A percentile compares a stretch with the other conserved stretches of the same genome.
Conservation (phyloP, 35 echinoderm and acorn worm genomes). For the Anneissia japonica region DNA sequence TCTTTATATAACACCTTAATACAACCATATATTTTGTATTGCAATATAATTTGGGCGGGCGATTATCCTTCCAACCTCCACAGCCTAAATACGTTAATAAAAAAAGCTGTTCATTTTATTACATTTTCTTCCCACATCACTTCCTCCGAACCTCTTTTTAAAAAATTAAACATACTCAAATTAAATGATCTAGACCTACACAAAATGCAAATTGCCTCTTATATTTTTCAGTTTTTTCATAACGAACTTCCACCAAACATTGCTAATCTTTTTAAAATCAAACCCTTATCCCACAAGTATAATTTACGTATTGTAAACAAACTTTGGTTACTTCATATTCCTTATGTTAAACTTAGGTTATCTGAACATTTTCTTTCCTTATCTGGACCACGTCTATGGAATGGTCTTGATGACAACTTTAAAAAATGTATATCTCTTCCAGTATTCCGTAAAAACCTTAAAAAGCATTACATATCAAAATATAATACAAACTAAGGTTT, state of each 20-base stretch:
- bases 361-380: not conserved
- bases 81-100: not conserved
- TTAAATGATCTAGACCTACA: not conserved
- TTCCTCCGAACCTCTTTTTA: not conserved
- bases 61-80: not conserved
- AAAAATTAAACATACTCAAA: not conserved
- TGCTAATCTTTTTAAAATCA: no score
- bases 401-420: not conserved
- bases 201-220: not conserved
- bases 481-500: no score
- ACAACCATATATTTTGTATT: not conserved
- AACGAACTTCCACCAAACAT: no score
- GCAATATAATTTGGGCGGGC: not conserved
- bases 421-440: no score
- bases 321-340: no score
- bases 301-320: no score
- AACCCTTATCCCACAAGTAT: no score
- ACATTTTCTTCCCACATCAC: not conserved
- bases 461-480: no score
- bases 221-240: no score
- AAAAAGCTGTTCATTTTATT: not conserved
- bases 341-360: not conserved
- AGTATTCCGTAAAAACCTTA: no score
- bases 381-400: not conserved
- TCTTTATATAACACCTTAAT: constrained; percentile 4